Percentiles rank a stretch among this genome's conserved stretches.
These are phyloP conservation scores for Leiothrix lutea DNA, from an alignment of 2,113 vertebrate species.

Conservation along the genomic window DNA sequence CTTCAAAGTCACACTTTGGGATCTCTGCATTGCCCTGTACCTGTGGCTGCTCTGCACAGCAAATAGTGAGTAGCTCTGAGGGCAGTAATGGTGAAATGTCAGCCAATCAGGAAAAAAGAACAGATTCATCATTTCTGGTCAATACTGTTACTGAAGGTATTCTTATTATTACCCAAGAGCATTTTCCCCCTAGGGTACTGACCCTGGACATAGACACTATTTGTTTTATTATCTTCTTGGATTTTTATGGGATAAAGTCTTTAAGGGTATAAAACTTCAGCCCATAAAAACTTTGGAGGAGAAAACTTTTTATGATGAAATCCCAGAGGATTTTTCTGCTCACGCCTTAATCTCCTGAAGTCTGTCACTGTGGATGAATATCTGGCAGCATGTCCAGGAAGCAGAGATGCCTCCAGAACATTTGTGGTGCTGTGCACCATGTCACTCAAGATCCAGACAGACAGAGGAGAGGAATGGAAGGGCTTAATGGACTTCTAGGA, in stretches of 20 bases:
- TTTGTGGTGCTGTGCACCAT: not conserved
- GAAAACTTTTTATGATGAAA: constrained; percentile 21
- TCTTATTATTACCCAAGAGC: constrained; percentile 1
- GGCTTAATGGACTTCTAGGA: not conserved
- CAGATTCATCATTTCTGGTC: not conserved
- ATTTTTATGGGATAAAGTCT: constrained; percentile 41
- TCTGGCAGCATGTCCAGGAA: not conserved
- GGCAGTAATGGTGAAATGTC: not conserved
- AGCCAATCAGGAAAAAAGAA: not conserved
- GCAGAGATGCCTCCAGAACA: not conserved
- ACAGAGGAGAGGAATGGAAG: not conserved
- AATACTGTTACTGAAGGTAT: not conserved
- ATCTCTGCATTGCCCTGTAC: not conserved
- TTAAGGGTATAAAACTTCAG: constrained; percentile 34
- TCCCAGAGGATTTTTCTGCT: constrained; percentile 17
- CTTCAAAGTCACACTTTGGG: not conserved
- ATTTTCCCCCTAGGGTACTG: not conserved
- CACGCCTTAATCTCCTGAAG: not conserved
- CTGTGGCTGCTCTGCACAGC: not conserved
- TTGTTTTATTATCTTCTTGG: constrained; percentile 47
- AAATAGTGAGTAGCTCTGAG: not conserved
- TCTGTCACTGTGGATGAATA: not conserved
- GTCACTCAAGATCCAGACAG: not conserved
- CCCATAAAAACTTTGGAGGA: constrained; percentile 50
- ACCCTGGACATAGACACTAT: not conserved